Percentiles rank a stretch among this genome's conserved stretches.
These are phyloP conservation scores for Scophthalmus maximus DNA, from an alignment of 2,113 vertebrate genomes.

Conservation along the genomic window DNA sequence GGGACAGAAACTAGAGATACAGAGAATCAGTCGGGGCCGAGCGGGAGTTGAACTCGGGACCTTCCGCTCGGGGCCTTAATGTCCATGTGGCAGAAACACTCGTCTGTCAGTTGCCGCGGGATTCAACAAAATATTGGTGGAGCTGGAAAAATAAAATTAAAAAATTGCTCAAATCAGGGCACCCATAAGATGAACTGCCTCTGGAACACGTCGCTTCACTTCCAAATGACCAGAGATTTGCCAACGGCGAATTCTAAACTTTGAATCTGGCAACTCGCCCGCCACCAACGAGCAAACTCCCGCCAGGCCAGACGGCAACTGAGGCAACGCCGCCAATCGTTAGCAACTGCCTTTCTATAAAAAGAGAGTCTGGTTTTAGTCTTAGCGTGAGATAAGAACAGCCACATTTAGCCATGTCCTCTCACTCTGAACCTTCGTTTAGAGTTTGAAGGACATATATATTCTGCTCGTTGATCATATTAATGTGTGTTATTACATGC, in stretches of 20 bases:
- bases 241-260: conserved; percentile 39
- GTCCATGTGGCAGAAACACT: not conserved
- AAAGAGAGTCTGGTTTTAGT: conserved; percentile 21
- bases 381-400: conserved; percentile 3
- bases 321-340: conserved; percentile 19
- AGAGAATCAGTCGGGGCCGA: not conserved
- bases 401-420: not conserved
- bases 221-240: conserved; percentile 54
- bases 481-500: too few species aligned
- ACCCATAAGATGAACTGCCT: conserved; percentile 20
- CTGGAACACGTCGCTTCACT: conserved; percentile 32
- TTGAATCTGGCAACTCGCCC: conserved; percentile 45
- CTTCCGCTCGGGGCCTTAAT: conserved; percentile 2
- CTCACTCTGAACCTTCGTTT: not conserved
- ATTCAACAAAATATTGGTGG: conserved; percentile 18
- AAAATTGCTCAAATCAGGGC: conserved; percentile 18
- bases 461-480: too few species aligned
- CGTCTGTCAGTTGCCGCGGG: not conserved
- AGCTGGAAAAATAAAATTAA: conserved; percentile 17
- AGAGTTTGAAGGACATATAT: too few species aligned
- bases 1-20: not conserved
- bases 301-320: conserved; percentile 28
- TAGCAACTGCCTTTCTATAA: conserved; percentile 8
- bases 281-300: conserved; percentile 34
- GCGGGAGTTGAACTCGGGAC: not conserved